Evolutionary conservation across 2,888 invertebrate species (phyloP).

Genomic region (Eupithecia insigniata): DNA sequence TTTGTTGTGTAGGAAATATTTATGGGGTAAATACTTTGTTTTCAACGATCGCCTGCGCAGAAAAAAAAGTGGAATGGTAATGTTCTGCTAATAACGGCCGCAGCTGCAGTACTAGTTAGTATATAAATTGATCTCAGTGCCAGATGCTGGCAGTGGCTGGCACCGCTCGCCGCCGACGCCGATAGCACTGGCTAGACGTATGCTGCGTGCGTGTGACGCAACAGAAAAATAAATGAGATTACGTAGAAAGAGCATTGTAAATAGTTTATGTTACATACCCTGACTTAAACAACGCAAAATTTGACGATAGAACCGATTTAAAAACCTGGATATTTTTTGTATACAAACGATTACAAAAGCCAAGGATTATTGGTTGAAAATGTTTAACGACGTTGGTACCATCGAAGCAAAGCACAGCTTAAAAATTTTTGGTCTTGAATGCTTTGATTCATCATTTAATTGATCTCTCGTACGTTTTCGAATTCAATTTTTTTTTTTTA

Average conservation of each 20-base stretch:
- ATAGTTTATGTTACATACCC: not conserved
- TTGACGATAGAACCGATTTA: too few species aligned
- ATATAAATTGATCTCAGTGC: constrained; percentile 41
- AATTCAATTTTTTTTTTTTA: too few species aligned
- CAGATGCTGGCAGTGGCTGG: constrained; percentile 76
- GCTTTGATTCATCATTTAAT: too few species aligned
- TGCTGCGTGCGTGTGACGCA: constrained; percentile 44
- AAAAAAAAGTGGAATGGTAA: constrained; percentile 35
- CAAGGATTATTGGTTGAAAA: too few species aligned
- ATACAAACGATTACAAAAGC: too few species aligned
- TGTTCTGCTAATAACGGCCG: constrained; percentile 16
- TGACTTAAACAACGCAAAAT: not conserved
- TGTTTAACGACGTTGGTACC: too few species aligned
- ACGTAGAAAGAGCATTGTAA: constrained; percentile 13
- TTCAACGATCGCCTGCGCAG: constrained; percentile 35
- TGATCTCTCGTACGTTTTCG: too few species aligned
- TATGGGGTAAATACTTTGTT: constrained; percentile 22
- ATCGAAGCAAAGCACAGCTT: too few species aligned
- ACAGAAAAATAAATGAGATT: constrained; percentile 33
- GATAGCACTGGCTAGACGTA: constrained; percentile 58
- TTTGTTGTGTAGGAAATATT: constrained; percentile 27
- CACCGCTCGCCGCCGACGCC: constrained; percentile 54
- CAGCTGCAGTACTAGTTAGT: constrained; percentile 20
- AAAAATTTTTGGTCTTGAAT: too few species aligned
- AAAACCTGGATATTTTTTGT: too few species aligned